Conservation (phyloP, 2,888 invertebrate genomes). For the Lasius fuliginosus region DNA sequence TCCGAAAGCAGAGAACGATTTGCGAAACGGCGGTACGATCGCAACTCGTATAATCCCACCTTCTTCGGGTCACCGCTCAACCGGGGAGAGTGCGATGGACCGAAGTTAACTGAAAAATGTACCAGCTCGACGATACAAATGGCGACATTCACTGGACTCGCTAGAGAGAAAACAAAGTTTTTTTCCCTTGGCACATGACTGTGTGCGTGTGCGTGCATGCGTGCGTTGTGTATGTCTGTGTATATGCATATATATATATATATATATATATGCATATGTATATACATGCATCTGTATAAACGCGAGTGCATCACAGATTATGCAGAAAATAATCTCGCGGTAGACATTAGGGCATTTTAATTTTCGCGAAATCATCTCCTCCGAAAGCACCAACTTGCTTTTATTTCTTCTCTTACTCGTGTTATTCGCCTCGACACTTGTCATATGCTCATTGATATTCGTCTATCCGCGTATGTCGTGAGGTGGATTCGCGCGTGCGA, state of each 20-base stretch:
- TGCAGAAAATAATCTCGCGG: background rate
- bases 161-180: slow-evolving; percentile 77
- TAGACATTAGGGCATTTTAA: background rate
- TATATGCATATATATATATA: background rate
- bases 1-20: slow-evolving; percentile 65
- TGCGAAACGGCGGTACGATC: slow-evolving; percentile 72
- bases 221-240: background rate
- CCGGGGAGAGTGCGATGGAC: slow-evolving; percentile 66
- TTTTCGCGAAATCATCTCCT: background rate
- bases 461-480: background rate
- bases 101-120: slow-evolving; percentile 81
- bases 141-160: slow-evolving; percentile 75
- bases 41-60: slow-evolving; percentile 75
- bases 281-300: background rate
- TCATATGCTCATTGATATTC: background rate
- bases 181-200: slow-evolving; percentile 38
- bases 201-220: background rate
- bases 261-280: background rate
- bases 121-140: slow-evolving; percentile 82
- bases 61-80: slow-evolving; percentile 47
- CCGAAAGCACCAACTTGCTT: background rate
- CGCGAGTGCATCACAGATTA: background rate
- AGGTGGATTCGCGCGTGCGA: slow-evolving; percentile 38
- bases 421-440: background rate
- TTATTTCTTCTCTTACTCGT: background rate